phyloP scores from a whole-genome alignment of 2,113 vertebrate species.

The human region GRCh38 chrX:46471501-46472000 shows the following conservation, averaged over 20 bases:
- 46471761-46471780: background rate
- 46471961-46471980: constrained; percentile 13
- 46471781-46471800: background rate
- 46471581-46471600: background rate
- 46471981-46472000: constrained; percentile 32
- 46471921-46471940: background rate
- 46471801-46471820: constrained; percentile 23
- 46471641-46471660: background rate
- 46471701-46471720: background rate
- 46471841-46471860: background rate
- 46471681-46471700: background rate
- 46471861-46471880: background rate
- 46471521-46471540: background rate
- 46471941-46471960: constrained; percentile 29
- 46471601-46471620: background rate
- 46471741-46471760: background rate
- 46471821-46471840: background rate
- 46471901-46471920: background rate
- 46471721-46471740: background rate
- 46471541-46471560: background rate
- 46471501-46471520: background rate
- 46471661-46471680: constrained; percentile 1
- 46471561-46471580: background rate
- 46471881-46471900: background rate
- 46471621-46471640: background rate